A percentile compares a stretch with the other conserved stretches of the same genome.
Evolutionary conservation across 2,888 invertebrate genomes (phyloP).

Genomic region (Magallana nippona): DNA sequence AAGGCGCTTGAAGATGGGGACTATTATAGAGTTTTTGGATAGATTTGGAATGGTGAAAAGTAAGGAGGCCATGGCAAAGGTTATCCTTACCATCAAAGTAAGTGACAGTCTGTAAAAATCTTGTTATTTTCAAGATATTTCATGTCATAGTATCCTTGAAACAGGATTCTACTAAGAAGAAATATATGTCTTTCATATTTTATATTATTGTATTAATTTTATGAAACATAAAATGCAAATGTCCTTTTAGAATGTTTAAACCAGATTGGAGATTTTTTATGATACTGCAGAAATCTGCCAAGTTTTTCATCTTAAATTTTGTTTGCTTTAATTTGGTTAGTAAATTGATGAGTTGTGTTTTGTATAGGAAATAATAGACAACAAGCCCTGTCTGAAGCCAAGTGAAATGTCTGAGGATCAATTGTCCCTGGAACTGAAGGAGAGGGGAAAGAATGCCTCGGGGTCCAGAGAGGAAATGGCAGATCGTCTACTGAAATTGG

Average conservation of each 20-base stretch:
- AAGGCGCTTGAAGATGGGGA: slow-evolving; percentile 64
- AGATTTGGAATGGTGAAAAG: slow-evolving; percentile 57
- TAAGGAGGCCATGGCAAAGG: slow-evolving; percentile 57
- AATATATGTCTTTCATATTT: no score
- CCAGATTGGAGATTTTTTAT: no score
- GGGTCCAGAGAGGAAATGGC: slow-evolving; percentile 60
- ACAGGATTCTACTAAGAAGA: no score
- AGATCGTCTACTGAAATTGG: slow-evolving; percentile 49
- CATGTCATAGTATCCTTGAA: not conserved
- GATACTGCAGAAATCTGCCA: no score
- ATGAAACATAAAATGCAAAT: no score
- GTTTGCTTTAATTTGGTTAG: no score
- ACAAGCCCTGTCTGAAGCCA: slow-evolving; percentile 64
- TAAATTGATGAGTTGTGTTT: slow-evolving; percentile 38
- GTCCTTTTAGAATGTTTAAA: no score
- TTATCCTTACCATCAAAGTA: slow-evolving; percentile 63
- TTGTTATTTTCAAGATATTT: not conserved
- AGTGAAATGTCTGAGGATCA: slow-evolving; percentile 67
- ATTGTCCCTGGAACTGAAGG: slow-evolving; percentile 56
- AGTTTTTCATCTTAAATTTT: no score
- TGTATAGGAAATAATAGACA: slow-evolving; percentile 59
- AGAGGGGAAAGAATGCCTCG: slow-evolving; percentile 53
- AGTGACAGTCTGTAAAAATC: slow-evolving; percentile 8
- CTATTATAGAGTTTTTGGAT: slow-evolving; percentile 61
- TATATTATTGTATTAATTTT: no score